Evolutionary conservation across 2,888 invertebrate genomes (phyloP).

Genomic region (Podotricha telesiphe): DNA sequence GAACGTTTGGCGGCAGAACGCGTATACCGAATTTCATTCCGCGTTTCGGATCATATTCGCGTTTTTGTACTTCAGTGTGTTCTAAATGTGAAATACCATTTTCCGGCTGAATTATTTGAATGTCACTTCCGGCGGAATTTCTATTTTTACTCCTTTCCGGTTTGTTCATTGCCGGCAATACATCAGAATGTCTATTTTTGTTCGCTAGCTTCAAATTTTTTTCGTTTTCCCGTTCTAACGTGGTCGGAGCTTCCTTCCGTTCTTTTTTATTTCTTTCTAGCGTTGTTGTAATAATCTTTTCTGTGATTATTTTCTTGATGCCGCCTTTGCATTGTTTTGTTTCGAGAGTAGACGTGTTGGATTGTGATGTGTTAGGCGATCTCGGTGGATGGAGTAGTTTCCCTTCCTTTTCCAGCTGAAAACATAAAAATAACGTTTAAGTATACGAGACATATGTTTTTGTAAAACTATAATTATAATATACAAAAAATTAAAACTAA

Average conservation of each 20-base stretch:
- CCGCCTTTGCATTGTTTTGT: constrained; percentile 75
- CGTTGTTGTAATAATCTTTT: constrained; percentile 76
- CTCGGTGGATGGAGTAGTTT: constrained; percentile 73
- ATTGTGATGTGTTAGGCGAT: constrained; percentile 74
- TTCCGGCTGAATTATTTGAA: constrained; percentile 73
- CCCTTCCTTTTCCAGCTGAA: constrained; percentile 81
- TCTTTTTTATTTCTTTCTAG: constrained; percentile 78
- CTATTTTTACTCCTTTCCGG: constrained; percentile 72
- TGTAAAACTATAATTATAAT: too few species aligned
- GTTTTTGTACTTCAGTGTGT: constrained; percentile 80
- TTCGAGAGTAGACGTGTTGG: constrained; percentile 78
- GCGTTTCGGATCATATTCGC: constrained; percentile 81
- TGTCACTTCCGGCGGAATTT: constrained; percentile 69
- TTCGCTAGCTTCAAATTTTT: constrained; percentile 73
- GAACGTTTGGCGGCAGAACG: constrained; percentile 84
- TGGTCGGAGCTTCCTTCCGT: constrained; percentile 69
- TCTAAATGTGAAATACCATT: constrained; percentile 72
- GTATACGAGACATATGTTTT: too few species aligned
- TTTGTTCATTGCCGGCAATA: constrained; percentile 62
- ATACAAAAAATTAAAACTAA: too few species aligned
- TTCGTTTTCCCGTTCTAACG: constrained; percentile 78
- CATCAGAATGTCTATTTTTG: constrained; percentile 68
- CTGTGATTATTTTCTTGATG: constrained; percentile 79
- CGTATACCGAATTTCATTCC: constrained; percentile 88
- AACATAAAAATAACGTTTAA: constrained; percentile 41